A percentile compares a stretch with the other conserved stretches of the same genome.
Conservation (phyloP, 2,888 invertebrate genomes). For the Tiliacea citrago region DNA sequence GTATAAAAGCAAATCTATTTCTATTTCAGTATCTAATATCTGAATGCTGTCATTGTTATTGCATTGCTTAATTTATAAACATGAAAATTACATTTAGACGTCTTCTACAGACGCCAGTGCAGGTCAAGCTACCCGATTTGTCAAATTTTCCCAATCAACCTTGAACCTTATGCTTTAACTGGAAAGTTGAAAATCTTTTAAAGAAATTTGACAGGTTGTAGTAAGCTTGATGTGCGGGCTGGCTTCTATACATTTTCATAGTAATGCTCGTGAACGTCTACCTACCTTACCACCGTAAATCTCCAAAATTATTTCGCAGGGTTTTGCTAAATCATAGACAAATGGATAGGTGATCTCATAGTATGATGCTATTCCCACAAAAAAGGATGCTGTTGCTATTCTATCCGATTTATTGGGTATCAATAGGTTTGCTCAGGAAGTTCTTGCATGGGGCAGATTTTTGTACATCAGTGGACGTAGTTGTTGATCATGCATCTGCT, state of each 20-base stretch:
- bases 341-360: constrained; percentile 28
- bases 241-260: constrained; percentile 25
- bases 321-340: not conserved
- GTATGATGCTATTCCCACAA: not conserved
- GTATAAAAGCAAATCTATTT: constrained; percentile 59
- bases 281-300: constrained; percentile 1
- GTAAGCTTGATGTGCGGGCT: too few species aligned
- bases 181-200: too few species aligned
- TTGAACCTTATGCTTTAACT: too few species aligned
- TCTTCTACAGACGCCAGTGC: too few species aligned
- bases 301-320: not conserved
- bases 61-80: constrained; percentile 49
- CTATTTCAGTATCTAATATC: constrained; percentile 40
- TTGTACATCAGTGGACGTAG: not conserved
- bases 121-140: too few species aligned
- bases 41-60: constrained; percentile 54
- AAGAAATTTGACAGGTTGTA: too few species aligned
- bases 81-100: constrained; percentile 32
- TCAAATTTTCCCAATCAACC: too few species aligned
- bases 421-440: not conserved
- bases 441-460: not conserved
- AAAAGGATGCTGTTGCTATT: not conserved
- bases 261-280: constrained; percentile 19
- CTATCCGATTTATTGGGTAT: not conserved
- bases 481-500: not conserved